These are phyloP conservation scores for Excalfactoria chinensis DNA, from an alignment of 2,113 vertebrate species.

Conservation along the genomic window DNA sequence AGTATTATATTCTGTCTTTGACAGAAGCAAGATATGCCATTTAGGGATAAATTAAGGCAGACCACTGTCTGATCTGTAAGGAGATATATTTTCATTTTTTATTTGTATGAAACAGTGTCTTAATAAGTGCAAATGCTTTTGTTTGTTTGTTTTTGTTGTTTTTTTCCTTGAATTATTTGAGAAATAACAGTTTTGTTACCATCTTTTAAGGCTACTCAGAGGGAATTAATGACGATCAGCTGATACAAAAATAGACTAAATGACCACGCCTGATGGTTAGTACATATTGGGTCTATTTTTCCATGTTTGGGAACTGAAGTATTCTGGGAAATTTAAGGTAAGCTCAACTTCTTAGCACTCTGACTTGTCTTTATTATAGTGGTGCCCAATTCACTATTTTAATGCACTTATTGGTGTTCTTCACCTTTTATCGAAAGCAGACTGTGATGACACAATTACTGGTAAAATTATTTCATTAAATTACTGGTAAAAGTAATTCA, in stretches of 20 bases:
- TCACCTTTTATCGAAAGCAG: not conserved
- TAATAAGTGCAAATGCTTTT: not conserved
- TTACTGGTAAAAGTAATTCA: not conserved
- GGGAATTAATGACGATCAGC: not conserved
- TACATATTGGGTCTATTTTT: not conserved
- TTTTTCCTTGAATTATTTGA: not conserved
- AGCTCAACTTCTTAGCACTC: not conserved
- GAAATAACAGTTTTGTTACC: not conserved
- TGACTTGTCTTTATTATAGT: fast-evolving
- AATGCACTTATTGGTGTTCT: not conserved
- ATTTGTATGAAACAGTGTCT: not conserved
- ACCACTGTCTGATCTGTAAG: not conserved
- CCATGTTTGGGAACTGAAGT: fast-evolving
- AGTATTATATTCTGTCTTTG: not conserved
- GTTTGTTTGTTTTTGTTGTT: not conserved
- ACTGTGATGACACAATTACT: not conserved
- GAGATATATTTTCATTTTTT: not conserved
- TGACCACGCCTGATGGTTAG: not conserved
- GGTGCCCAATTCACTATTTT: not conserved
- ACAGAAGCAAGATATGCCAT: not conserved
- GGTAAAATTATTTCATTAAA: not conserved
- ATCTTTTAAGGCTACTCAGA: not conserved
- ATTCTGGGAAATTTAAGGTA: not conserved
- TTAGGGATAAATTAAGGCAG: not conserved
- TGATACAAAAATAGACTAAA: not conserved